Base-by-base conservation (phyloP, 1,140 invertebrate species). In the Thaumetopoea pityocampa region DNA sequence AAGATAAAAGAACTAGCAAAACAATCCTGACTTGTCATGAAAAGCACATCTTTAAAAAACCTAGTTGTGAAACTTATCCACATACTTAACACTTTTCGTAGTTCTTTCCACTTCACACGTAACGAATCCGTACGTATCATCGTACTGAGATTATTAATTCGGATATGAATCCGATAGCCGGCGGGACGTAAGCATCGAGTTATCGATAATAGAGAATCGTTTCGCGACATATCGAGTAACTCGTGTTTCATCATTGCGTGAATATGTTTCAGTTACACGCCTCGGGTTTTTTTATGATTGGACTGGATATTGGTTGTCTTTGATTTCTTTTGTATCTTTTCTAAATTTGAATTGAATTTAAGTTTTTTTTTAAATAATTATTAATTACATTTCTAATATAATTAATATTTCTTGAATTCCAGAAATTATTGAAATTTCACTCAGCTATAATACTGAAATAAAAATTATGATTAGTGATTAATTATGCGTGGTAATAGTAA, bases 111-210 rank as follows among this genome's bases (percentile, higher is more conserved):
- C 23, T 11, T 48, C 53, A 57, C 52, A 56, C 47, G 44, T 51
- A 57, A 51, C 48, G 43, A 57, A 40, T 57, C 50, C 44, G 30
- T 41, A 51, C 40, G 45, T 41, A 27, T 41, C 27, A 41, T 28
- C 16, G 28, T 41, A 41, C 44, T 49, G 30, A 51, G 48, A 57
- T 51, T 57, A 57, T 45, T 57, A 57, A 57, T 57, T 57, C 49
- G 53, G 53, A 57, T 57, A 57, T 45, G 48, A 42, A 57, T 51
- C 48, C 44, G 38, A 46, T 44, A 43, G 53, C 43, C 53, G 40
- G 29, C 47, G 46, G 46, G 51, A 47, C 37, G 33, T 40, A 38
- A 35, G 32, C 23, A 35, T 44, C 37, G 37, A 36, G 37, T 49
- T 42, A 41, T 51, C 48, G 48, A 28, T 33, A 51, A 37, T 51